Conservation (phyloP, 2,113 vertebrate species). For the Ploceus nigricollis region DNA sequence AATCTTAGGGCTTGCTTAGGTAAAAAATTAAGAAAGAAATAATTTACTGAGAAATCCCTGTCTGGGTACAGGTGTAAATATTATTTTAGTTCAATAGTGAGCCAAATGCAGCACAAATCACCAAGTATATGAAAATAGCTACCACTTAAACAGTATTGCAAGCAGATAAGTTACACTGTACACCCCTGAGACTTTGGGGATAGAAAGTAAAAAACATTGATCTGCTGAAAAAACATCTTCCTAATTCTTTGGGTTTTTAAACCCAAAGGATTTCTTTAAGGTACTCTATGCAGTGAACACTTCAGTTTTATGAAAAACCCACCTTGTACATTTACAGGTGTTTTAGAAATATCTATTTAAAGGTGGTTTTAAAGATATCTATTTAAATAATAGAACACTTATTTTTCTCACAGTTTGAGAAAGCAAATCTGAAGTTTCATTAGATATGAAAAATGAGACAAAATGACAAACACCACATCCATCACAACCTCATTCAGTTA, state of each 20-base stretch:
- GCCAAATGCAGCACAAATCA: not conserved
- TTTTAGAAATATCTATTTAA: not conserved
- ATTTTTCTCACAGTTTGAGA: not conserved
- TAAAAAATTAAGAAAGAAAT: not conserved
- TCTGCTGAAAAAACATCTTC: not conserved
- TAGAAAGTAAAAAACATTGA: not conserved
- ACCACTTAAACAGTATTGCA: not conserved
- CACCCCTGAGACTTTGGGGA: not conserved
- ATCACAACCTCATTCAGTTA: slow-evolving; percentile 30
- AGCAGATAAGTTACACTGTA: not conserved
- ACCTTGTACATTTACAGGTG: not conserved
- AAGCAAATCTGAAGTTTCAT: not conserved
- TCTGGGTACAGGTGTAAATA: not conserved
- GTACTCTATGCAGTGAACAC: not conserved
- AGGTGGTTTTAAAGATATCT: not conserved
- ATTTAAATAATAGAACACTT: not conserved
- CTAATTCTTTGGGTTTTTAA: not conserved
- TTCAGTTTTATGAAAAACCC: not conserved
- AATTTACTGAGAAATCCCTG: not conserved
- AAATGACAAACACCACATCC: slow-evolving; percentile 16
- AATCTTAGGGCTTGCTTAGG: not conserved
- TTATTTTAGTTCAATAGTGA: not conserved
- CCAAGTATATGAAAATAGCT: not conserved
- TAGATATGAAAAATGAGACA: not conserved
- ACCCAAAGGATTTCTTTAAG: not conserved